Base-by-base conservation (phyloP, 1,140 invertebrate species). In the Drosophila littoralis region DNA sequence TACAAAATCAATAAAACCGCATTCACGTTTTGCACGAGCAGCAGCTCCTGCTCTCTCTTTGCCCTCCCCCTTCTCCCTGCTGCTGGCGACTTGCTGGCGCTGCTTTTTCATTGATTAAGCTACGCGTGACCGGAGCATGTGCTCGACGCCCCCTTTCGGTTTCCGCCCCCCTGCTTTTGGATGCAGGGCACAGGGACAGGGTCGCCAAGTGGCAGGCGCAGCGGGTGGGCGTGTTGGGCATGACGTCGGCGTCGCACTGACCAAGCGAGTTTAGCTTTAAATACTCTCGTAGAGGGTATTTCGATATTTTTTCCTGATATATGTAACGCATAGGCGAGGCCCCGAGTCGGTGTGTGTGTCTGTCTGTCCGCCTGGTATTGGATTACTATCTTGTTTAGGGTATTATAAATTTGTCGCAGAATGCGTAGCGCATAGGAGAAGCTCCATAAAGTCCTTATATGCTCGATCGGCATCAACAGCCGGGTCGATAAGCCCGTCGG, bases 1-100 rank as follows among this genome's bases (percentile, higher is more conserved):
- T 69, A 75, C 63, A 80, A 86, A 88, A 88, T 88, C 83, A 78
- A 88, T 88, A 88, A 50, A 80, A 70, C 84, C 83, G 84, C 84
- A 88, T 89, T 80, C 76, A 81, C 68, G 72, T 71, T 77, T 57
- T 51, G 35, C 22, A 46, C 22, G 36, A 42, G 42, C 22, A n/a
- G 22, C 52, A 33, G 7, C 57, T 43, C 38, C 17, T 32, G 9
- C 46, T 15, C 45, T 72, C 42, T 28, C 4, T 5, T 28, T 28
- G 22, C 45, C 40, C 13, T 10, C 10, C 51, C 38, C 64, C 42
- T 10, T 32, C 35, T 50, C 15, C 48, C 57, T 35, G n/a, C n/a
- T n/a, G 17, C 17, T 46, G 13, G 32, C 7, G 36, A 32, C 38
- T 45, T 7, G 22, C 32, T 35, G 33, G 13, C n/a, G 48, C 40